phyloP scores from a whole-genome alignment of 1,140 invertebrate species.

The Microplitis mediator region DNA sequence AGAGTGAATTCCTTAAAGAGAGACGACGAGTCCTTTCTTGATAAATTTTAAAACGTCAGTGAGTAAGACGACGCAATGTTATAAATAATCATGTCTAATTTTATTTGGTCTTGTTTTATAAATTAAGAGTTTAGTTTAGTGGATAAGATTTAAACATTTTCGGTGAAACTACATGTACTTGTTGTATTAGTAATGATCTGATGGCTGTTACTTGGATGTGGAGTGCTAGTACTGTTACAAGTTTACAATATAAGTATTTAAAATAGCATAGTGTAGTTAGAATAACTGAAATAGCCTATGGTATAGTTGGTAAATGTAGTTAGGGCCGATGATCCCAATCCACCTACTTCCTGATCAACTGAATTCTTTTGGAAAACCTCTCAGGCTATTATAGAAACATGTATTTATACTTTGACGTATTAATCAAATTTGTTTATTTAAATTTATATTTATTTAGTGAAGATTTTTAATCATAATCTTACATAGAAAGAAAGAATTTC shows the following conservation, averaged over 20 bases:
- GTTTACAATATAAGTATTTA: slow-evolving; percentile 45
- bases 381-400: no score
- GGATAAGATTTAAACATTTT: no score
- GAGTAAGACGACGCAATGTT: background rate
- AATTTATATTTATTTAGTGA: no score
- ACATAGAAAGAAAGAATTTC: no score
- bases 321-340: slow-evolving; percentile 52
- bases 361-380: background rate
- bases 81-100: slow-evolving; percentile 16
- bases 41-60: slow-evolving; percentile 8
- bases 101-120: slow-evolving; percentile 7
- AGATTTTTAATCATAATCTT: no score
- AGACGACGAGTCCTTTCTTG: slow-evolving; percentile 14
- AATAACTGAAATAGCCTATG: slow-evolving; percentile 53
- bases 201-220: no score
- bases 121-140: no score
- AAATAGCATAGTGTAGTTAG: slow-evolving; percentile 50
- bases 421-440: no score
- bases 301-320: background rate
- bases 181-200: no score
- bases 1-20: slow-evolving; percentile 52
- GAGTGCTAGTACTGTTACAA: slow-evolving; percentile 22
- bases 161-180: no score
- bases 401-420: no score
- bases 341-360: slow-evolving; percentile 44